Conservation (phyloP, 1,140 invertebrate genomes). For the Meteorus sp. region DNA sequence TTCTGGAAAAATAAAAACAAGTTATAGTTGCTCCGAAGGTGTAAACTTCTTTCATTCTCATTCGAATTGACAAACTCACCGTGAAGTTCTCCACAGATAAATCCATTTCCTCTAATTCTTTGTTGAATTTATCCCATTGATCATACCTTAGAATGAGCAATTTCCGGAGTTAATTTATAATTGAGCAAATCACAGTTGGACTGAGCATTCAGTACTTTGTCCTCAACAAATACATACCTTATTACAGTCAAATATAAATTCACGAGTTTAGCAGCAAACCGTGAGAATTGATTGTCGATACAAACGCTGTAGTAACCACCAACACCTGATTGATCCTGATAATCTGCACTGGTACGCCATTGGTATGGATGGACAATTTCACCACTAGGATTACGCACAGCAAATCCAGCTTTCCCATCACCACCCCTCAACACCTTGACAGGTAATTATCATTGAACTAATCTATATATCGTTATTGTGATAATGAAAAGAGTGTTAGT, state of each 20-base stretch:
- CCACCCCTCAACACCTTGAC: conserved; percentile 81
- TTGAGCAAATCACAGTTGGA: too few relatives aligned
- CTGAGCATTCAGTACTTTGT: background rate
- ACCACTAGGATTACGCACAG: conserved; percentile 82
- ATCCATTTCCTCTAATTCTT: conserved; percentile 86
- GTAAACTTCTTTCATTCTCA: background rate
- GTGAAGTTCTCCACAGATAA: conserved; percentile 91
- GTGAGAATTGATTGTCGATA: conserved; percentile 92
- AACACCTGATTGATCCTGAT: conserved; percentile 76
- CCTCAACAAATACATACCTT: conserved; percentile 56
- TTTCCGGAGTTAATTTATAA: background rate
- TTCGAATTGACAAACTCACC: conserved; percentile 55
- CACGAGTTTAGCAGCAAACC: conserved; percentile 89
- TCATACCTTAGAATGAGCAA: conserved; percentile 68
- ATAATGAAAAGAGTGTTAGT: background rate
- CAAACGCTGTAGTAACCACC: conserved; percentile 93
- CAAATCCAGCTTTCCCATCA: conserved; percentile 90
- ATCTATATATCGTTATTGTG: background rate
- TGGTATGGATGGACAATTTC: conserved; percentile 86
- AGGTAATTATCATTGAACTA: background rate
- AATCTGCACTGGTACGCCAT: conserved; percentile 84
- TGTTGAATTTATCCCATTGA: conserved; percentile 89
- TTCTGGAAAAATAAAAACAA: conserved; percentile 60
- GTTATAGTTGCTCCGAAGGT: background rate
- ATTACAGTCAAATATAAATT: conserved; percentile 94